Base-by-base conservation (phyloP, 2,113 vertebrate genomes). In the Neomonachus schauinslandi region DNA sequence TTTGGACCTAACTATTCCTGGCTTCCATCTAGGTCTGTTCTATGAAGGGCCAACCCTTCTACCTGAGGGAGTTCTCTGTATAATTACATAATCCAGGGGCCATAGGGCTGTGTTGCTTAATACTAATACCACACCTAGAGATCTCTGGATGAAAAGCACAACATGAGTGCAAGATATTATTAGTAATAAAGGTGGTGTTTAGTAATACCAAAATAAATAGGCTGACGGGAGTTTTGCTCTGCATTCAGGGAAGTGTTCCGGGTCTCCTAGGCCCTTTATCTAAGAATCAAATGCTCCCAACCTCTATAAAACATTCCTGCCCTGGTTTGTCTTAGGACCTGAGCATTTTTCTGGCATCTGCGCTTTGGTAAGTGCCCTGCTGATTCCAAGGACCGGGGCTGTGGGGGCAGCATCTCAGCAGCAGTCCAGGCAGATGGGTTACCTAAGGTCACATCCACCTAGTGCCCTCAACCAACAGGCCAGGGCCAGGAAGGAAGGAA, bases 121-220 rank as follows among this genome's bases (percentile, higher is more conserved):
- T 69, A 72, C 71, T 67, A 85, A 72, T 28, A 59, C 22, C 33
- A 74, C 51, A 59, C 94, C 65, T 7, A 36, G 63, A 36, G 81
- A 57, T 46, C 57, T 21, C 82, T 28, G n/a, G 69, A 86, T 91
- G 76, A 90, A 89, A 96, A 92, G 95, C 89, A 33, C 97, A 26
- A 31, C 28, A 18, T 8, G 89, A 71, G 16, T 2, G 53, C 28
- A 5, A 87, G 67, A 87, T 90, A 94, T 96, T 95, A 90, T 95
- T 98, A 98, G 96, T 21, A 61, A 90, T 85, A 76, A 83, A 97
- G 89, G 89, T 55, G 31, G 88, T 49, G 24, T 87, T 97, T 89
- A 92, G 92, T 21, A 63, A 95, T 31, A 49, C 89, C 76, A 22
- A 82, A 84, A 92, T 89, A 96, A 97, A 95, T 77, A 88, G 82